These are phyloP conservation scores for Agriopis aurantiaria DNA, from an alignment of 2,888 invertebrate genomes.

Conservation along the genomic window DNA sequence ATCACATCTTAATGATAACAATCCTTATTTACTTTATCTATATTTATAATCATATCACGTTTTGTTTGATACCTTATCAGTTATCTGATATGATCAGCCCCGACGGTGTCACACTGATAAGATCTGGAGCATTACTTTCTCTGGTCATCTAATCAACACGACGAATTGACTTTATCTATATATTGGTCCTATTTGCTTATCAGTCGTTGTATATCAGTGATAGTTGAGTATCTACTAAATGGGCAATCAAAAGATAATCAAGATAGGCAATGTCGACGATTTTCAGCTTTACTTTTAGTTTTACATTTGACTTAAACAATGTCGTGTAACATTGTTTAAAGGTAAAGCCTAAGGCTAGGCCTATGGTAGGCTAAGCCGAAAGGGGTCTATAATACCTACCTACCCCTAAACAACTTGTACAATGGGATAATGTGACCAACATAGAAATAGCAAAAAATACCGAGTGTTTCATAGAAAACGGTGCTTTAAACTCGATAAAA, in stretches of 20 bases:
- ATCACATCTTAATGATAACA: slow-evolving; percentile 16
- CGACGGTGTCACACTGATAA: neutral
- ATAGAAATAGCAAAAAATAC: no score
- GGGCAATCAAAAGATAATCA: neutral
- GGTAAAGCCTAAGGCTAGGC: no score
- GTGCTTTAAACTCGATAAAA: no score
- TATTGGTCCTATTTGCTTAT: neutral
- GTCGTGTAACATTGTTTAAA: no score
- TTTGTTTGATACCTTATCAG: slow-evolving; percentile 18
- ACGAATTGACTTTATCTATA: neutral
- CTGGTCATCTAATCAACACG: neutral
- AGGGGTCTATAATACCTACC: no score
- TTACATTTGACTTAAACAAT: no score
- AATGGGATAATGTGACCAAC: no score
- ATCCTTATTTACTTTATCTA: slow-evolving; percentile 19
- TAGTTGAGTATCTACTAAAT: neutral
- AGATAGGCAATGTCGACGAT: neutral
- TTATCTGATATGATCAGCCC: slow-evolving; percentile 9
- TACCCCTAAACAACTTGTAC: no score
- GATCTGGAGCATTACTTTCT: neutral
- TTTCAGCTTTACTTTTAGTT: no score
- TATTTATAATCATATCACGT: slow-evolving; percentile 27
- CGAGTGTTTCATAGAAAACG: no score
- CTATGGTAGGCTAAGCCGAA: no score
- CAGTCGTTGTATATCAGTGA: neutral